Evolutionary conservation across 2,113 vertebrate species (phyloP).

Genomic region (Pao palembangensis): DNA sequence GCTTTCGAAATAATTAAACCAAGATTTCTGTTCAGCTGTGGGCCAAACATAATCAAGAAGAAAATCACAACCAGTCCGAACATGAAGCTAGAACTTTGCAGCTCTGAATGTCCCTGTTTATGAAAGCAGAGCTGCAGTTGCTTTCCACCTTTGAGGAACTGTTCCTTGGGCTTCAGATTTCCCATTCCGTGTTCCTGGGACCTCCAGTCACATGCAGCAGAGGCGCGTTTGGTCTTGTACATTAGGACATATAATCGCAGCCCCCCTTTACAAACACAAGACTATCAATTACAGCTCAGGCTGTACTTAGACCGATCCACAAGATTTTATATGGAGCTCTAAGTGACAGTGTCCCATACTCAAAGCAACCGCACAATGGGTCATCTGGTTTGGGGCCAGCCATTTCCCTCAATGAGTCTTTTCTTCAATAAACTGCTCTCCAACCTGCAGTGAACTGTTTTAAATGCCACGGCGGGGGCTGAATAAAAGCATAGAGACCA

Average conservation of each 20-base stretch:
- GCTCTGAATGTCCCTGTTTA: background rate
- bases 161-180: constrained; percentile 6
- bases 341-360: constrained; percentile 57
- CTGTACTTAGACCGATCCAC: constrained; percentile 48
- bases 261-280: constrained; percentile 49
- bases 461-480: constrained; percentile 40
- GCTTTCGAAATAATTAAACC: constrained; percentile 43
- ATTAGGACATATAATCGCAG: constrained; percentile 35
- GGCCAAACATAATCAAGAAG: constrained; percentile 1
- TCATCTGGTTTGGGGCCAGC: constrained; percentile 29
- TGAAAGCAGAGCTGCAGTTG: constrained; percentile 11
- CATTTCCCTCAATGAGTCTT: constrained; percentile 29
- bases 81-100: too few relatives aligned
- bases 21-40: constrained; percentile 36
- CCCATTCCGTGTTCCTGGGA: constrained; percentile 8
- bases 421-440: constrained; percentile 45
- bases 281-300: constrained; percentile 63
- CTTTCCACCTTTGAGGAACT: constrained; percentile 17
- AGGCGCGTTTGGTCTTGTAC: constrained; percentile 11
- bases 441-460: constrained; percentile 30
- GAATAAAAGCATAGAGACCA: constrained; percentile 56
- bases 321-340: constrained; percentile 46
- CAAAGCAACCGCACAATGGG: constrained; percentile 35
- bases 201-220: constrained; percentile 10
- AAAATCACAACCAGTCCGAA: too few relatives aligned